These are phyloP conservation scores for Lineus longissimus DNA, from an alignment of 1,140 invertebrate genomes.

Conservation along the genomic window DNA sequence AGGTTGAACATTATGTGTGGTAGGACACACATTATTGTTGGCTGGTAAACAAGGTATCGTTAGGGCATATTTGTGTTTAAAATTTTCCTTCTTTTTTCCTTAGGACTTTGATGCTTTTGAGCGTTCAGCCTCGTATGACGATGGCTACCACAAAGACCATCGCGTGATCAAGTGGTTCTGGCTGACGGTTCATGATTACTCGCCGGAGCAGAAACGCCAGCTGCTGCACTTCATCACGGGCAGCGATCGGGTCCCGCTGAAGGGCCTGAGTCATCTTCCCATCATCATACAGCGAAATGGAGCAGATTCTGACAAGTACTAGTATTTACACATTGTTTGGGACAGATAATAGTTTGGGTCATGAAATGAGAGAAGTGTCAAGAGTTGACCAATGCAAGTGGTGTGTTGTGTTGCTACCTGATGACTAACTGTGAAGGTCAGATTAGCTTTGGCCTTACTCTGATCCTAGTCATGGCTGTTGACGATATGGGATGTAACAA, in stretches of 20 bases:
- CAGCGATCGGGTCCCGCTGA: constrained; percentile 7
- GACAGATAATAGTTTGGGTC: background rate
- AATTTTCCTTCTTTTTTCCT: background rate
- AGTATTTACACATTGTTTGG: background rate
- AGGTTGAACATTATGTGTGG: no score
- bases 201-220: background rate
- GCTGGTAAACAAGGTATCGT: no score
- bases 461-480: background rate
- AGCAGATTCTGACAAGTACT: constrained; percentile 5
- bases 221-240: constrained; percentile 8
- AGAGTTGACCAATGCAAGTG: background rate
- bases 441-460: background rate
- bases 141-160: constrained; percentile 3
- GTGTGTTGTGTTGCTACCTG: background rate
- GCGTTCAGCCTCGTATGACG: constrained; percentile 5
- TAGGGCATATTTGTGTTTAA: no score
- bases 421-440: background rate
- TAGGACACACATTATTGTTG: no score
- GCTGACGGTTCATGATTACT: background rate
- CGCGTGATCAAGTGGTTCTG: constrained; percentile 4
- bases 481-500: background rate
- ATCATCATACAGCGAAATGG: constrained; percentile 9
- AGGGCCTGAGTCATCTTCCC: constrained; percentile 6
- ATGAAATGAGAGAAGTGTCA: background rate
- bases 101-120: constrained; percentile 8